Evolutionary conservation across 2,113 vertebrate genomes (phyloP).

Genomic region (Menidia beryllina): DNA sequence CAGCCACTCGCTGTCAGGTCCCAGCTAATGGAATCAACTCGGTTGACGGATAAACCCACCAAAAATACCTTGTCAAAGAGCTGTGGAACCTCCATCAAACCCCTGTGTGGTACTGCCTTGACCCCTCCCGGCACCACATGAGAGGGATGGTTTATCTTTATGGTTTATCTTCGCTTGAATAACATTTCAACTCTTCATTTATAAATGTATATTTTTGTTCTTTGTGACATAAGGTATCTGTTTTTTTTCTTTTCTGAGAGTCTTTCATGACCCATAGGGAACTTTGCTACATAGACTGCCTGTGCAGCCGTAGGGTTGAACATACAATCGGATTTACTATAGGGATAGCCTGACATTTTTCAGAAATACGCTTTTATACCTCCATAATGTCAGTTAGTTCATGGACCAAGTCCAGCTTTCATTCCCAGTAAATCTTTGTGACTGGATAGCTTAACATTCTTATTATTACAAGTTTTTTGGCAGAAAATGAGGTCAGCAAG

Average conservation of each 20-base stretch:
- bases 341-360: too few relatives aligned
- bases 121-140: conserved; percentile 43
- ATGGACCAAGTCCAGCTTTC: too few relatives aligned
- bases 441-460: too few relatives aligned
- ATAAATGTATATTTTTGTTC: conserved; percentile 59
- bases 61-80: conserved; percentile 75
- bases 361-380: too few relatives aligned
- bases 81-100: conserved; percentile 69
- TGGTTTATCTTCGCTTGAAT: conserved; percentile 47
- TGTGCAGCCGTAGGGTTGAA: not conserved
- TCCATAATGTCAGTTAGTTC: too few relatives aligned
- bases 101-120: conserved; percentile 49
- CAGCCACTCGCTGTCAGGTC: conserved; percentile 68
- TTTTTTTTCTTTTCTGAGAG: too few relatives aligned
- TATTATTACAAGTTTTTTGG: too few relatives aligned
- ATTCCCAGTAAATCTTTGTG: too few relatives aligned
- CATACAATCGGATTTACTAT: not conserved
- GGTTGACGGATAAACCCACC: conserved; percentile 75
- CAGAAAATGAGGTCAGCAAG: too few relatives aligned
- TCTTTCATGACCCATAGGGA: too few relatives aligned
- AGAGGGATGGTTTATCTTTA: conserved; percentile 51
- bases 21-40: conserved; percentile 74
- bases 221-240: conserved; percentile 17
- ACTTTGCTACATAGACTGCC: too few relatives aligned
- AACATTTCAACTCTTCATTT: conserved; percentile 63